Base-by-base conservation (phyloP, 1,140 invertebrate genomes). In the Helicoverpa armigera region DNA sequence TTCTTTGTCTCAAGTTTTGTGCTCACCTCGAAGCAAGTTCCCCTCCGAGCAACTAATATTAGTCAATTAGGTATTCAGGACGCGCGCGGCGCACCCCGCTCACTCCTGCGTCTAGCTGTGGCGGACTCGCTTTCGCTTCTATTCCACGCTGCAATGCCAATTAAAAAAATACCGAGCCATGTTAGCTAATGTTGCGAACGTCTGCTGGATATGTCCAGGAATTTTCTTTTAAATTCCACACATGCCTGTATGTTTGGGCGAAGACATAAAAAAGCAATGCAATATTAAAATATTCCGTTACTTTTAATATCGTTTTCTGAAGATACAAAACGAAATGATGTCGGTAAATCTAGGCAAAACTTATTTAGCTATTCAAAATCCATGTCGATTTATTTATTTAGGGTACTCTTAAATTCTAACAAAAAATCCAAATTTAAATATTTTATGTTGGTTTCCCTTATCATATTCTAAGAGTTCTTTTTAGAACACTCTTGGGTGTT, bases 61-160 rank as follows among this genome's bases (percentile, higher is more conserved):
- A 94, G 91, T 90, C 92, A 93, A 94, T 94, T 94, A 94, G 89
- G 90, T 94, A 94, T 94, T 94, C 93, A 94, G 91, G 89, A 69
- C 91, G 91, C 92, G 91, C 86, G 74, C 85, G 81, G 86, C 88
- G 86, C 89, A 88, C 88, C 87, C 88, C 90, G 85, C 88, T 84
- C 84, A 80, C 80, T 76, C 60, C 50, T 85, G 85, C 87, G 89
- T 88, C 89, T 87, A 80, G 82, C 86, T 88, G 83, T 84, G 83
- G 80, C 75, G 61, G 74, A 70, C 79, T 74, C 81, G 85, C 79
- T 86, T 80, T 80, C 85, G 50, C 78, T 79, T 69, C 74, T 61
- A 70, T 74, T 65, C 72, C 56, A 16, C 31, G 35, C 76, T 79
- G 80, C 79, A 70, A 75, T 81, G 54, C 79, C 82, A 83, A 83